Conservation (phyloP, 2,888 invertebrate genomes). For the Oligia strigilis region DNA sequence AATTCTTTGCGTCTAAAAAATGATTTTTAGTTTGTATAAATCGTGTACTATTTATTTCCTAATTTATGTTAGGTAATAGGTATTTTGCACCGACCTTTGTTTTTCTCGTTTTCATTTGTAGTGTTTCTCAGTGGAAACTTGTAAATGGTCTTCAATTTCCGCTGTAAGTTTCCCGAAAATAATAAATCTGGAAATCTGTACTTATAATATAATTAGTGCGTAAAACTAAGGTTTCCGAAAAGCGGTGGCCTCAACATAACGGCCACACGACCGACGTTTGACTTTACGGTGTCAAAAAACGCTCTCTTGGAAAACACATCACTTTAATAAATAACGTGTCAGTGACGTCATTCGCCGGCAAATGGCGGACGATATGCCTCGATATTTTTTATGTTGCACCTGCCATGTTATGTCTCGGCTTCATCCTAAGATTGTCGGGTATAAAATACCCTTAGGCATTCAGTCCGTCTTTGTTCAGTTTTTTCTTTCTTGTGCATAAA, state of each 20-base stretch:
- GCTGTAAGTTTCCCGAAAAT: no score
- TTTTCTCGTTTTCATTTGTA: no score
- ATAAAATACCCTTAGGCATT: background rate
- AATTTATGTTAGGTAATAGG: no score
- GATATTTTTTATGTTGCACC: background rate
- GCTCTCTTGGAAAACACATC: background rate
- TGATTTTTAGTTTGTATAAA: no score
- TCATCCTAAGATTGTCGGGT: background rate
- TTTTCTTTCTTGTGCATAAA: background rate
- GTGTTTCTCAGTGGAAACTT: no score
- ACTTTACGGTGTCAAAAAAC: no score
- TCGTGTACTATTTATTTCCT: no score
- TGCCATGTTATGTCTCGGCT: background rate
- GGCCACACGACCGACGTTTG: background rate
- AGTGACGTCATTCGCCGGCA: background rate
- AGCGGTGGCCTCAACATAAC: background rate
- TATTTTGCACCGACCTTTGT: no score
- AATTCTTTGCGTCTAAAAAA: no score
- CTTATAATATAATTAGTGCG: background rate
- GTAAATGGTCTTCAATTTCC: no score
- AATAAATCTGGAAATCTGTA: background rate
- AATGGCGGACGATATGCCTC: background rate
- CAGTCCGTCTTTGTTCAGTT: no score
- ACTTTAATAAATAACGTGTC: background rate
- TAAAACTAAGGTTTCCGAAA: background rate